A percentile compares a stretch with the other conserved stretches of the same genome.
phyloP scores from a whole-genome alignment of 35 echinoderm and acorn worm species.

The Strongylocentrotus purpuratus region DNA sequence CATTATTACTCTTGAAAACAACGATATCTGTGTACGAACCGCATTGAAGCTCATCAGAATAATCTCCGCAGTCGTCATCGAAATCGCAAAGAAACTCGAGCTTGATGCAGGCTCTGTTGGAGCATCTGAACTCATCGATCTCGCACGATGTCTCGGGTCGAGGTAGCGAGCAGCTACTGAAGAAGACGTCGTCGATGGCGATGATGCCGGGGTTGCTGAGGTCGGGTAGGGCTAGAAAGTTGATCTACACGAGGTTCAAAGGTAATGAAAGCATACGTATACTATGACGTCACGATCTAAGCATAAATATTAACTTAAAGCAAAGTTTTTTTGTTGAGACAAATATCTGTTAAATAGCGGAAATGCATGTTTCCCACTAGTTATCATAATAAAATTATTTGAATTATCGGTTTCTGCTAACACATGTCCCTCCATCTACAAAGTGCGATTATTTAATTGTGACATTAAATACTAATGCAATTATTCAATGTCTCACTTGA shows the following conservation, averaged over 20 bases:
- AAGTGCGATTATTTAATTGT: no score
- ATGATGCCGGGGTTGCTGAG: constrained; percentile 65
- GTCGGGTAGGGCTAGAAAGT: constrained; percentile 57
- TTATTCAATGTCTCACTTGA: no score
- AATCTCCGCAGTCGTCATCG: constrained; percentile 85
- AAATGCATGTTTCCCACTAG: no score
- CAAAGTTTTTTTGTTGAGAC: no score
- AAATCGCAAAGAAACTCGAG: constrained; percentile 68
- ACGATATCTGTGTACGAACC: constrained; percentile 69
- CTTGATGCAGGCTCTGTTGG: constrained; percentile 68
- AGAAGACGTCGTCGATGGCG: constrained; percentile 68
- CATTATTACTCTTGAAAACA: no score
- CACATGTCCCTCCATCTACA: no score
- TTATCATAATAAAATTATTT: no score
- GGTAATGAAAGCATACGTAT: not conserved
- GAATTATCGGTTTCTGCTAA: no score
- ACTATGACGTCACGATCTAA: no score
- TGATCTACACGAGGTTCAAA: constrained; percentile 50
- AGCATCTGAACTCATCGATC: constrained; percentile 76
- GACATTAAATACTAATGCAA: no score
- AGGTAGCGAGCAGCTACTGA: constrained; percentile 65
- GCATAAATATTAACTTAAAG: no score
- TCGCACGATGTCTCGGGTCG: constrained; percentile 64
- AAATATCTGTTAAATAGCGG: no score
- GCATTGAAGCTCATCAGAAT: constrained; percentile 80